Percentiles rank a stretch among this genome's conserved stretches.
Conservation (phyloP, 2,113 vertebrate species). For the Trochalopteron elliotii region DNA sequence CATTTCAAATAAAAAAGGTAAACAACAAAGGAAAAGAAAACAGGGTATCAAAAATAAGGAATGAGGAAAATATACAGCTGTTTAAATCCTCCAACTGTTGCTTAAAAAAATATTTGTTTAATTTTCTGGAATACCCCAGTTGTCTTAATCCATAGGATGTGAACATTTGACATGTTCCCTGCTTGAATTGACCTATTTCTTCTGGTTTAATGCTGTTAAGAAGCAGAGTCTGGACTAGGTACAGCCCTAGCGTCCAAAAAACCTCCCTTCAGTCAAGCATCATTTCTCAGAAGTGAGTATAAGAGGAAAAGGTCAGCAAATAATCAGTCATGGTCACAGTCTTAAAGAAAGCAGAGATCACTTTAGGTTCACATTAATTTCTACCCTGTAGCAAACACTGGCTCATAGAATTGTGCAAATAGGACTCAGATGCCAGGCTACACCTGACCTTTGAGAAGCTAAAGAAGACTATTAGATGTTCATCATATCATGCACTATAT, state of each 20-base stretch:
- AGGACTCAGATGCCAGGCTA: not conserved
- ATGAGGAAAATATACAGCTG: not conserved
- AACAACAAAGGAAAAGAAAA: not conserved
- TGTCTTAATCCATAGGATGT: not conserved
- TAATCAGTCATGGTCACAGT: not conserved
- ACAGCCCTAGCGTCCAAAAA: not conserved
- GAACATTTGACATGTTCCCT: not conserved
- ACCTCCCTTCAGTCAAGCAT: not conserved
- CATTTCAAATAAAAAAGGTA: not conserved
- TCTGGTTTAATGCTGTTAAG: not conserved
- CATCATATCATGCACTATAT: not conserved
- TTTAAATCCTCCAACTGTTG: not conserved
- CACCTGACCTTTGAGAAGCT: not conserved
- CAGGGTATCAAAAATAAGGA: not conserved
- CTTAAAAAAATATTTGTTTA: not conserved
- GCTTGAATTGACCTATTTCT: slow-evolving; percentile 24
- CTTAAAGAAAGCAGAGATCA: not conserved
- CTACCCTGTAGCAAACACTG: not conserved
- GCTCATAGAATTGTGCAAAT: not conserved
- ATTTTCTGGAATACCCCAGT: slow-evolving; percentile 16
- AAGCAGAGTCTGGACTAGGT: not conserved
- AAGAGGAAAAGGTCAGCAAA: not conserved
- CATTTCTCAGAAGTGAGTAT: not conserved
- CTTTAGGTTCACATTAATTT: not conserved
- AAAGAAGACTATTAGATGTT: not conserved